Evolutionary conservation across 1,140 invertebrate species (phyloP), one percentile per base, ranked within the genome.

Genomic region (Fopius arisanus): DNA sequence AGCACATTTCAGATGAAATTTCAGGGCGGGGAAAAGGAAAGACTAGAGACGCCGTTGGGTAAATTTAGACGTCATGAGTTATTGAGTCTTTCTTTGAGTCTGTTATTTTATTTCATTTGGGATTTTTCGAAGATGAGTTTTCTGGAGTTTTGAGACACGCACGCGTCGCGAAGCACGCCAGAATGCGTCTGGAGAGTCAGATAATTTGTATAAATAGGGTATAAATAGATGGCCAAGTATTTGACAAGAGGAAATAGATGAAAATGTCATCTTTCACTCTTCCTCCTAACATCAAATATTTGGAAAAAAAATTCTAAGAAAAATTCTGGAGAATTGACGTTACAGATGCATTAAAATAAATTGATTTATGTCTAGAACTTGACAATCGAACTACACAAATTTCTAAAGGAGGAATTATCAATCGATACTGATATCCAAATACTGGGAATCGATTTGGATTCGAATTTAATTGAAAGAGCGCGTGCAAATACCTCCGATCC

Each of bases 361-460:
- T 21, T 73, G 23, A 85, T 84, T 88, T 84, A 77, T 63, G 62
- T 73, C 3, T 78, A 90, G 87, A 90, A 93, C 74, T 84, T 95
- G 9, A 94, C 94, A 16, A 79, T 87, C 33, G 84, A 88, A 14
- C 77, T 95, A 29, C 84, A 90, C 77, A 65, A 88, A 40, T 92
- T 91, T 80, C 78, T 94, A 66, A 82, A 81, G 67, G 79, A 81
- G 29, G 78, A 87, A 62, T 84, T 89, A 69, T 78, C 79, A 26
- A 76, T 83, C 26, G 76, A 86, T 6, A 54, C 81, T 12, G 77
- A 86, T 43, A 85, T 92, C 68, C 80, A 89, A 40, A 88, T 94
- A 33, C 83, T 95, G 31, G 94, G 91, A 21, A 86, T 96, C 10
- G 95, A 96, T 83, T 90, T 96, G 28, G 95, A 96, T 84, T 85